These are phyloP conservation scores for Holocentrus rufus DNA, from an alignment of 2,797 vertebrate genomes.

Conservation along the genomic window DNA sequence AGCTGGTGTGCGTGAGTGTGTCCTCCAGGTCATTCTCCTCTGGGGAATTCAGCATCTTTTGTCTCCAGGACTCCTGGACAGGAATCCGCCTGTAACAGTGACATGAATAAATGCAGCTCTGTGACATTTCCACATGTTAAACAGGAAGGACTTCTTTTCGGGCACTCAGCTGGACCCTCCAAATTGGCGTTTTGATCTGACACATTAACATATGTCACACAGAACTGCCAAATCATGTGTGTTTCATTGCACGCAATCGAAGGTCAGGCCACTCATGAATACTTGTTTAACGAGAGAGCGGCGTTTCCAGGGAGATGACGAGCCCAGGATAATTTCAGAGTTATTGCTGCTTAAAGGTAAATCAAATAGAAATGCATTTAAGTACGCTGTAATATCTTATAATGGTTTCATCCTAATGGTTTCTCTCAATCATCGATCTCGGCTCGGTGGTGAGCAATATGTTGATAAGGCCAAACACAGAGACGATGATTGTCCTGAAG, in stretches of 20 bases:
- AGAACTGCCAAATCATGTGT: conserved; percentile 32
- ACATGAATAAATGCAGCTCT: conserved; percentile 76
- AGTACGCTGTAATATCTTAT: conserved; percentile 34
- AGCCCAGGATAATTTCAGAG: conserved; percentile 44
- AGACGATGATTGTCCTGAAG: conserved; percentile 52
- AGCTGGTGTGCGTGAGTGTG: conserved; percentile 78
- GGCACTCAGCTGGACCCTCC: conserved; percentile 69
- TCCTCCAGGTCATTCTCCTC: conserved; percentile 78
- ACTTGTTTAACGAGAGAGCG: conserved; percentile 23
- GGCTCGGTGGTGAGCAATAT: conserved; percentile 43
- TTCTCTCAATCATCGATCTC: conserved; percentile 51
- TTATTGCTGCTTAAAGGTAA: conserved; percentile 46
- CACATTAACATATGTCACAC: conserved; percentile 68
- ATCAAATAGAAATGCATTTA: conserved; percentile 42
- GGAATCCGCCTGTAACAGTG: conserved; percentile 64
- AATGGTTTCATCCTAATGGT: conserved; percentile 49
- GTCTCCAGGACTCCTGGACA: conserved; percentile 58
- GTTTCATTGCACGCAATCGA: conserved; percentile 28
- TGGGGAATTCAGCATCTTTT: conserved; percentile 72
- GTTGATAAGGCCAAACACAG: conserved; percentile 55
- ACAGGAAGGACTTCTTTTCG: conserved; percentile 47
- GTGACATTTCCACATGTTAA: conserved; percentile 68
- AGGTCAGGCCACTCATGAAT: conserved; percentile 35
- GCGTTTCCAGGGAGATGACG: conserved; percentile 4
- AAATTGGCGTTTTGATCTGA: conserved; percentile 74